These are phyloP conservation scores for Drosophila murphyi DNA, from an alignment of 1,140 invertebrate species.

Conservation along the genomic window DNA sequence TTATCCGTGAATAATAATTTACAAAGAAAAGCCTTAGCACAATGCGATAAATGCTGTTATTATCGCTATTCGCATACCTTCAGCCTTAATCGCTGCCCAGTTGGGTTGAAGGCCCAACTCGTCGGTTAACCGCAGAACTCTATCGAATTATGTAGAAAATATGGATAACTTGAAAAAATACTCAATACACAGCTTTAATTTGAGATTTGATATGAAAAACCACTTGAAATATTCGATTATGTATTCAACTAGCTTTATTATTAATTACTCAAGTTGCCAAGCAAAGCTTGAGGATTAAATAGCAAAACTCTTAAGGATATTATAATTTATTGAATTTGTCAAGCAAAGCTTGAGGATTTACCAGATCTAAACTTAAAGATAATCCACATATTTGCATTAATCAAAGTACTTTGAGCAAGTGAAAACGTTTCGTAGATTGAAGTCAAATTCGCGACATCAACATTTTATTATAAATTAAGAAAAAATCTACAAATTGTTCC, in stretches of 20 bases:
- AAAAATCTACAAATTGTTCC: no score
- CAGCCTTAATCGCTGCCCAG: conserved; percentile 10
- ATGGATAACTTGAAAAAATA: no score
- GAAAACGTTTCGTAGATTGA: no score
- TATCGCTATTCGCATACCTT: conserved; percentile 40
- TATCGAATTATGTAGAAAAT: conserved; percentile 3
- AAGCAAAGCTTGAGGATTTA: no score
- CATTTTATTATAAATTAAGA: no score
- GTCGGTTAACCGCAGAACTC: conserved; percentile 23
- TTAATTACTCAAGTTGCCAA: background rate
- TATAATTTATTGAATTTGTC: no score
- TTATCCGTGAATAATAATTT: conserved; percentile 18
- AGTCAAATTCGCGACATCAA: no score
- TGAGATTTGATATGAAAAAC: background rate
- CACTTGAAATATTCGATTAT: no score
- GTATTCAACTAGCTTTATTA: no score
- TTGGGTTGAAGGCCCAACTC: background rate
- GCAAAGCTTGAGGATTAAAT: background rate
- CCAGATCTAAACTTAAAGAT: background rate
- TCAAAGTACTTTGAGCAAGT: no score
- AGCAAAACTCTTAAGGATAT: background rate
- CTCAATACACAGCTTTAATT: background rate
- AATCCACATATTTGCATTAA: no score
- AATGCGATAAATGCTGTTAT: conserved; percentile 42
- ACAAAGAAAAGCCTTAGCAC: background rate